phyloP scores from a whole-genome alignment of 2,113 vertebrate species.

The Oxyruncus cristatus region DNA sequence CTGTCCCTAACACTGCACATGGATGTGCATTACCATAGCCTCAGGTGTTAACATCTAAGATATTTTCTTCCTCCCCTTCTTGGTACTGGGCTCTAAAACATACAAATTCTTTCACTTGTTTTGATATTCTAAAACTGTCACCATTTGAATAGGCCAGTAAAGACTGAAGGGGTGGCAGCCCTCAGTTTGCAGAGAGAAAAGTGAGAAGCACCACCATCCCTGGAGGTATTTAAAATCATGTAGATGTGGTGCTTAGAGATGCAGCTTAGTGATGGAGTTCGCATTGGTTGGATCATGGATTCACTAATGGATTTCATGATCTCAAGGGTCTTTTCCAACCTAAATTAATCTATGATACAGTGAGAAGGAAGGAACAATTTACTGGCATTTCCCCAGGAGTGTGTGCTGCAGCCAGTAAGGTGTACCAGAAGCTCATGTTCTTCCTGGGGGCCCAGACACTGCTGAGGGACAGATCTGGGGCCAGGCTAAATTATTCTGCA shows the following conservation, averaged over 20 bases:
- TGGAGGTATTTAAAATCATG: neutral
- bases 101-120: neutral
- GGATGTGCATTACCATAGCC: neutral
- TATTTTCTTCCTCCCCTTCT: neutral
- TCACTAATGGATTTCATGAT: neutral
- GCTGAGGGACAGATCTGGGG: neutral
- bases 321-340: neutral
- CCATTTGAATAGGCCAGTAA: neutral
- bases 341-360: neutral
- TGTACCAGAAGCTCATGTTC: neutral
- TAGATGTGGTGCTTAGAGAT: fast-evolving
- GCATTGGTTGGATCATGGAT: neutral
- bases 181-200: neutral
- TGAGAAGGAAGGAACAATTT: neutral
- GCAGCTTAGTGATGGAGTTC: neutral
- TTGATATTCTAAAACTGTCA: neutral
- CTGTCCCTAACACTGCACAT: neutral
- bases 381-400: neutral
- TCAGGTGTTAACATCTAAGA: neutral
- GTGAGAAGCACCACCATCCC: neutral
- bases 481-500: neutral
- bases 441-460: neutral
- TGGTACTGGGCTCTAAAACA: neutral
- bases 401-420: fast-evolving
- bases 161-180: neutral